Percentiles rank a stretch among this genome's conserved stretches.
These are phyloP conservation scores for Leucoptera coffeella DNA, from an alignment of 2,888 invertebrate species.

Conservation along the genomic window DNA sequence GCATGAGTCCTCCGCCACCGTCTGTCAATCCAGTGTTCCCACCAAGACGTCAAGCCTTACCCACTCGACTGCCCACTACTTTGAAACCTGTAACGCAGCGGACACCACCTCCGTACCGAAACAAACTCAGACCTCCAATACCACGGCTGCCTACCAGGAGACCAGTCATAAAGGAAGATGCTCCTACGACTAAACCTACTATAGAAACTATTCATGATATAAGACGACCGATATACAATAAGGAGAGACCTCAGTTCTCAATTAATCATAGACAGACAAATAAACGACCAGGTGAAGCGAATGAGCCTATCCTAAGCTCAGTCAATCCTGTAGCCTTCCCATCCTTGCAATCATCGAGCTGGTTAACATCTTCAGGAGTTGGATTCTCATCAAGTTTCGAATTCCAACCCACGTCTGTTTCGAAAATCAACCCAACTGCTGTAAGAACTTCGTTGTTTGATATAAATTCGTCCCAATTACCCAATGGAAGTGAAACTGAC, in stretches of 20 bases:
- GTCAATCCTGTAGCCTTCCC: slow-evolving; percentile 26
- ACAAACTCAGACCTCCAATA: slow-evolving; percentile 22
- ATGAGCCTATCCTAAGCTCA: slow-evolving; percentile 4
- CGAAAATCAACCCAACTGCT: no score
- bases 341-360: slow-evolving; percentile 32
- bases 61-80: slow-evolving; percentile 19
- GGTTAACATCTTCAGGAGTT: slow-evolving; percentile 36
- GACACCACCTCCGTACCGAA: slow-evolving; percentile 26
- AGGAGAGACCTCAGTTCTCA: slow-evolving; percentile 30
- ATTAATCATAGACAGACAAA: slow-evolving; percentile 14
- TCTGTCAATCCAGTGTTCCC: slow-evolving; percentile 19
- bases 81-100: slow-evolving; percentile 24
- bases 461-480: slow-evolving; percentile 14
- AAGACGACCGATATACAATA: slow-evolving; percentile 24
- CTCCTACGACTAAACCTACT: slow-evolving; percentile 36
- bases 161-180: slow-evolving; percentile 19
- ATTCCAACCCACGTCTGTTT: slow-evolving; percentile 26
- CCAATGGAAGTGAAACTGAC: slow-evolving; percentile 11
- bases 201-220: slow-evolving; percentile 30
- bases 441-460: no score
- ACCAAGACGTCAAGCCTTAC: slow-evolving; percentile 7
- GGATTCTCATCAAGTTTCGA: slow-evolving; percentile 36
- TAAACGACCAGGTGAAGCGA: neutral
- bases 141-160: slow-evolving; percentile 21
- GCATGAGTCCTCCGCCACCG: slow-evolving; percentile 51